Base-by-base conservation (phyloP, 1,140 invertebrate genomes). In the Leptonema lineaticorne region DNA sequence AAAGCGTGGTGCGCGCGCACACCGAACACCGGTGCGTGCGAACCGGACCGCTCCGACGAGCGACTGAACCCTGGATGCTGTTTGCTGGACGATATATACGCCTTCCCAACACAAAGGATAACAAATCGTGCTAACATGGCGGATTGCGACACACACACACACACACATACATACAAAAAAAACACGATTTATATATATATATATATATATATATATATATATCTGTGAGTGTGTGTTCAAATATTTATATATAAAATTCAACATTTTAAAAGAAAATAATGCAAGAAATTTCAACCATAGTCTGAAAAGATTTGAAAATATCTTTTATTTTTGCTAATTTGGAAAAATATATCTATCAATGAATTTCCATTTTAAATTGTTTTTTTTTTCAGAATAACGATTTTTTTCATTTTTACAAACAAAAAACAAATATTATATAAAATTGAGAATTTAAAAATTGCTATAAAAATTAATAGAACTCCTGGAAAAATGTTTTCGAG, bases 41-140 rank as follows among this genome's bases (percentile, higher is more conserved):
- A n/a, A n/a, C n/a, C n/a, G n/a, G n/a, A n/a, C n/a, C 50, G 20
- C 50, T 7, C 50, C 46, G 16, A n/a, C 50, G 22, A n/a, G 50
- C 50, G 22, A 53, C 50, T 53, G 50, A 24, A 24, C 50, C 50
- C 50, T 20, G 50, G 50, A 22, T 53, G 20, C 22, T 53, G 50
- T 7, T 8, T 2, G 14, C 46, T 3, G 16, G 8, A n/a, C 3
- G 8, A 14, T 48, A 48, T 48, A 48, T 48, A 48, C 16, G n/a
- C 16, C 8, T 9, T n/a, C n/a, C n/a, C n/a, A 8, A 20, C 46
- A 22, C 46, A 22, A 20, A 22, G 46, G 46, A 48, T 18, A 48
- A 11, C 29, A 11, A n/a, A n/a, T n/a, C n/a, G n/a, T n/a, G n/a
- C n/a, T 41, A 41, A 41, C 37, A 41, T 41, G 37, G 37, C 37